Conservation (phyloP, 23 tunicate species). For the Phallusia fumigata region DNA sequence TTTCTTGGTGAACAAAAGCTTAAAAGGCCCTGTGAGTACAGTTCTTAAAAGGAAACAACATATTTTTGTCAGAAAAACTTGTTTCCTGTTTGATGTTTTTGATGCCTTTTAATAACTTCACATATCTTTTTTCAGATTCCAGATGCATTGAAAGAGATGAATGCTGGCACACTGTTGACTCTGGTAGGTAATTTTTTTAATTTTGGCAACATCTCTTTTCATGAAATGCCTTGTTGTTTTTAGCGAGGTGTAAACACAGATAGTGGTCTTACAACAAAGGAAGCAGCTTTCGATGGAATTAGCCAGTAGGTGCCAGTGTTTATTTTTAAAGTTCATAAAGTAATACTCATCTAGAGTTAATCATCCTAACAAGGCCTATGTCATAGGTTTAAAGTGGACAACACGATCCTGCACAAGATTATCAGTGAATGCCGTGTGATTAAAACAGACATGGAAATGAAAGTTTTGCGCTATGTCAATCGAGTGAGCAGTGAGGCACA, state of each 20-base stretch:
- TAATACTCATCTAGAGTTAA: too few species aligned
- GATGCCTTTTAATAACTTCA: too few species aligned
- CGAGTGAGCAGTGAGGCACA: constrained; percentile 97
- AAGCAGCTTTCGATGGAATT: constrained; percentile 91
- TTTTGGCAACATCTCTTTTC: neutral
- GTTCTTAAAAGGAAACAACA: too few species aligned
- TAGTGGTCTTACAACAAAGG: constrained; percentile 72
- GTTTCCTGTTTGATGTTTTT: too few species aligned
- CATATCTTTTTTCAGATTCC: constrained; percentile 50
- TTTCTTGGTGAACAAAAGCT: too few species aligned
- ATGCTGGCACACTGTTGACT: constrained; percentile 59
- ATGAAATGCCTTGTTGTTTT: neutral
- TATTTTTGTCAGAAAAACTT: too few species aligned
- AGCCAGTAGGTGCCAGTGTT: constrained; percentile 44
- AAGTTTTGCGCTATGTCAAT: constrained; percentile 87
- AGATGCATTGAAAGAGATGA: constrained; percentile 50
- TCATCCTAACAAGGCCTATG: too few species aligned
- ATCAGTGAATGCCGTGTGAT: constrained; percentile 81
- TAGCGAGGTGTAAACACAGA: constrained; percentile 89
- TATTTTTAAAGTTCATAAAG: too few species aligned
- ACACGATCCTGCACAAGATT: constrained; percentile 57
- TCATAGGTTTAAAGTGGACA: constrained; percentile 66
- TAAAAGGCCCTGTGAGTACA: too few species aligned
- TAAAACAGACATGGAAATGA: constrained; percentile 72
- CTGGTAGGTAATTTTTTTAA: too few species aligned